Base-by-base conservation (phyloP, 2,113 vertebrate genomes). In the Nesogale talazaci region DNA sequence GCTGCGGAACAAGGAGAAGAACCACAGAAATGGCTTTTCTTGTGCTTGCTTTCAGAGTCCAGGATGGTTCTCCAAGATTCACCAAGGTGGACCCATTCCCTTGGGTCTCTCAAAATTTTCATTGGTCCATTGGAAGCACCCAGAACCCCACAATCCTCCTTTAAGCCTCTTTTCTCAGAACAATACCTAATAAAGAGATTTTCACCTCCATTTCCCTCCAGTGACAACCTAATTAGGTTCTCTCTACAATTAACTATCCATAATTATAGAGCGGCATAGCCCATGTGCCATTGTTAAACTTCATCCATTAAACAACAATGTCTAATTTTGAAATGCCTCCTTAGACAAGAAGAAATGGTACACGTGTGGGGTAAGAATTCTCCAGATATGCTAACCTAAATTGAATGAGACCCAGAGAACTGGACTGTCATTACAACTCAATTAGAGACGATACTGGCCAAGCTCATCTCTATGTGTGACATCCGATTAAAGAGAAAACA, bases 361-460 rank as follows among this genome's bases (percentile, higher is more conserved):
- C 78, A 31, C 29, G 46, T 72, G 81, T 85, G 78, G 91, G 84
- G 72, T 91, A 77, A 79, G 78, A 95, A 92, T 82, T 91, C 96
- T 94, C 95, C 82, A 70, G 88, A 95, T 91, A 74, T 15, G 84
- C 76, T 46, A 92, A 89, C 95, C 94, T 89, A 91, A 85, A 92
- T 94, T 92, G 84, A 97, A 96, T 96, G 95, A 95, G 74, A 83
- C 74, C 57, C 88, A 63, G 90, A 94, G 94, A 81, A 84, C 31
- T 92, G 93, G 84, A 83, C 36, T 69, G 3, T 94, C 88, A 96
- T 96, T 96, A 94, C 95, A 96, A 94, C 94, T 96, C 87, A 95
- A 95, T 96, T 92, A 95, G 84, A 91, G 89, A 56, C 89, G 57
- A 3, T 52, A 38, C 65, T 14, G 82, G 94, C 76, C 85, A 93